Evolutionary conservation across 2,113 vertebrate species (phyloP).

Genomic region (Nipponia nippon): DNA sequence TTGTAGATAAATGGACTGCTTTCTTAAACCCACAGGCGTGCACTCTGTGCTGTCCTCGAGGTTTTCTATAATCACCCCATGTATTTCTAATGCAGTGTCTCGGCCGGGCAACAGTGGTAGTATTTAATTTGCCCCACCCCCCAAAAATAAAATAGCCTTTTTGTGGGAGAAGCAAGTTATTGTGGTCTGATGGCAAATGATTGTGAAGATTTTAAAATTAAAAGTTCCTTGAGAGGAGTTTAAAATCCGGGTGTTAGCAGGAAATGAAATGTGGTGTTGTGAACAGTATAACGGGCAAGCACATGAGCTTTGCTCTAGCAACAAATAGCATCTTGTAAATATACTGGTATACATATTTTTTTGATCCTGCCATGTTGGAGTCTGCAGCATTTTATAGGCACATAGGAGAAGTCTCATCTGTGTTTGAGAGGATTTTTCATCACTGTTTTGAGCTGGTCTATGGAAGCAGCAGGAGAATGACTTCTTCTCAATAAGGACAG

Average conservation of each 20-base stretch:
- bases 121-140: neutral
- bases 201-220: neutral
- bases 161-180: neutral
- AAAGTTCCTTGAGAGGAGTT: neutral
- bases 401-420: neutral
- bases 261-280: conserved; percentile 43
- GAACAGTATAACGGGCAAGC: neutral
- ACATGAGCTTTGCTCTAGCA: conserved; percentile 10
- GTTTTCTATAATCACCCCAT: neutral
- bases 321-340: conserved; percentile 28
- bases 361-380: conserved; percentile 30
- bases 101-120: neutral
- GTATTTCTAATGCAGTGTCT: neutral
- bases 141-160: neutral
- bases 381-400: conserved; percentile 11
- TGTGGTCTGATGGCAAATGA: neutral
- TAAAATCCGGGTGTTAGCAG: conserved; percentile 14
- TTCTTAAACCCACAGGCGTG: conserved; percentile 1
- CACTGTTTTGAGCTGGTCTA: neutral
- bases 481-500: neutral
- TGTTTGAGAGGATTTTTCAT: conserved; percentile 18
- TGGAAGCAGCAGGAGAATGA: neutral
- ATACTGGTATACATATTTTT: neutral
- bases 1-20: neutral
- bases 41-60: neutral